phyloP scores from a whole-genome alignment of 2,113 vertebrate species.

The Zosterops lateralis region DNA sequence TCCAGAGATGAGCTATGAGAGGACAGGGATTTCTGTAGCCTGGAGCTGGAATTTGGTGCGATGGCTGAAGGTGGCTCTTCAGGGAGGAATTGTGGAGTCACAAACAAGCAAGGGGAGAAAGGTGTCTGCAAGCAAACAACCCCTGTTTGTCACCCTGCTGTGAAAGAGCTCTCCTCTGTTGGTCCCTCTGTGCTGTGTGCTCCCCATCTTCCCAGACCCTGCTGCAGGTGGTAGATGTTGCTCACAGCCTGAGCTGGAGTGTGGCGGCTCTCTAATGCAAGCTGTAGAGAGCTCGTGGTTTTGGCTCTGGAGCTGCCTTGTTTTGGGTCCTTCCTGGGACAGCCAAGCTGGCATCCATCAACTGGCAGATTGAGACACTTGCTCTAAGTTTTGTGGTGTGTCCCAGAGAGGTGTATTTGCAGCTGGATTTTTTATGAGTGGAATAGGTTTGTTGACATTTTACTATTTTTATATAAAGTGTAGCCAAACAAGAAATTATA shows the following conservation, averaged over 20 bases:
- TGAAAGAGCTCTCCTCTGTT: background rate
- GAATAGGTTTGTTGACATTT: background rate
- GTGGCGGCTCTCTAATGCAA: background rate
- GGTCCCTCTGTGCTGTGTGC: no score
- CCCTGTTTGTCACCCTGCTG: background rate
- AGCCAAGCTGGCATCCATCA: background rate
- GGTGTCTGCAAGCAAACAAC: background rate
- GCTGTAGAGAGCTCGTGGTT: background rate
- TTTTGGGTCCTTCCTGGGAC: rapidly evolving
- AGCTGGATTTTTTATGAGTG: background rate
- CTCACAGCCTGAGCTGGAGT: background rate
- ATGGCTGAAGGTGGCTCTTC: background rate
- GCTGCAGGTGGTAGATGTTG: background rate
- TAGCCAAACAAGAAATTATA: background rate
- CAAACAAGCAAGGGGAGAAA: background rate
- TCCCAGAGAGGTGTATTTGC: background rate
- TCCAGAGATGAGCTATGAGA: background rate
- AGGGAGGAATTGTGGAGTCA: rapidly evolving
- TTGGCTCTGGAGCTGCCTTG: background rate
- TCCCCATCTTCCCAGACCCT: background rate
- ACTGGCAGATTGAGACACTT: rapidly evolving
- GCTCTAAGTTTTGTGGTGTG: background rate
- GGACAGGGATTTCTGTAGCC: background rate
- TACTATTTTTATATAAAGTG: background rate
- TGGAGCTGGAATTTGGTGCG: background rate